Evolutionary conservation across 2,797 vertebrate genomes (phyloP).

Genomic region (Neoniphon sammara): DNA sequence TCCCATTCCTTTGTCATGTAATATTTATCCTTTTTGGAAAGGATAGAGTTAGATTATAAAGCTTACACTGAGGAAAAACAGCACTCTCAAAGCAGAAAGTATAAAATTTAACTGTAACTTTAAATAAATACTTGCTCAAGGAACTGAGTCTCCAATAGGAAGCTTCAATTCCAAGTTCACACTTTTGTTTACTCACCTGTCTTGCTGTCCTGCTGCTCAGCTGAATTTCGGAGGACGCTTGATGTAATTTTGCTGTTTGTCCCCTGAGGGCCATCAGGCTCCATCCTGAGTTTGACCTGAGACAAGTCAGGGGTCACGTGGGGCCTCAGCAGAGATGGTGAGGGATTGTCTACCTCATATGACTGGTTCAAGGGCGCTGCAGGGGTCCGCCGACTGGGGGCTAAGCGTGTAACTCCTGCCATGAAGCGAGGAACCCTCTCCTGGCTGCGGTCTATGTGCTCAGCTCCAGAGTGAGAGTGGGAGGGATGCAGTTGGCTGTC

Average conservation of each 20-base stretch:
- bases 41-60: neutral
- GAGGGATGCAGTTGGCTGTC: constrained; percentile 73
- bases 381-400: constrained; percentile 60
- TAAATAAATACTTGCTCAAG: too few relatives aligned
- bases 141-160: neutral
- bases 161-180: neutral
- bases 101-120: neutral
- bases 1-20: neutral
- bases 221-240: constrained; percentile 60
- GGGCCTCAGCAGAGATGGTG: constrained; percentile 80
- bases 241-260: constrained; percentile 57
- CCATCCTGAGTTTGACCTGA: constrained; percentile 82
- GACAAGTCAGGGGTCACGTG: constrained; percentile 49
- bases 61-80: neutral
- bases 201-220: constrained; percentile 66
- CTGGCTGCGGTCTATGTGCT: constrained; percentile 76
- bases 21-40: neutral
- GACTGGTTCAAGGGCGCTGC: constrained; percentile 84
- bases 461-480: constrained; percentile 24
- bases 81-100: neutral
- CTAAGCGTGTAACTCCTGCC: constrained; percentile 75
- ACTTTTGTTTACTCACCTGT: constrained; percentile 56
- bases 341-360: constrained; percentile 83
- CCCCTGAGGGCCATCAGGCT: constrained; percentile 64
- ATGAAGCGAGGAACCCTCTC: constrained; percentile 84